phyloP scores from a whole-genome alignment of 2,888 invertebrate genomes.

The Cantharis flavilabris region DNA sequence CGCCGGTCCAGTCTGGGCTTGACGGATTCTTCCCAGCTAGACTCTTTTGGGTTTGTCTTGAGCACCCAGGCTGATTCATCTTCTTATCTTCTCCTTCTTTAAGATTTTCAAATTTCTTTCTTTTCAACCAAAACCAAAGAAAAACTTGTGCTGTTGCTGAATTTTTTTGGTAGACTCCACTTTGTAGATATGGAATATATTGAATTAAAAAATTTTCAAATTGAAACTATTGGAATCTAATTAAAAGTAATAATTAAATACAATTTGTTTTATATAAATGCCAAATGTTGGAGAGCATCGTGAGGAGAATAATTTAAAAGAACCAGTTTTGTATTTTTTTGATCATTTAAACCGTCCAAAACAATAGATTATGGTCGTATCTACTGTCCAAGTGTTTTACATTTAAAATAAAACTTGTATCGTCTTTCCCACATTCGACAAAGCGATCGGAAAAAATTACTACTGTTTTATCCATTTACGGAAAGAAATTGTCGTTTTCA shows the following conservation, averaged over 20 bases:
- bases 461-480: slow-evolving; percentile 39
- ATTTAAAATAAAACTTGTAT: slow-evolving; percentile 28
- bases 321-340: slow-evolving; percentile 5
- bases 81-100: too few relatives aligned
- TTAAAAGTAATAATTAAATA: background rate
- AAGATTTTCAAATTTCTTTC: too few relatives aligned
- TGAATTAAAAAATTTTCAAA: too few relatives aligned
- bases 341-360: slow-evolving; percentile 9
- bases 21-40: too few relatives aligned
- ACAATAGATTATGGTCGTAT: slow-evolving; percentile 10
- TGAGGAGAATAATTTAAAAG: slow-evolving; percentile 6
- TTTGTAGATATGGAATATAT: too few relatives aligned
- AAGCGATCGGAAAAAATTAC: slow-evolving; percentile 33
- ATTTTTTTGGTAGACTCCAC: too few relatives aligned
- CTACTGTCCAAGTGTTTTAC: slow-evolving; percentile 12
- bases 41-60: too few relatives aligned
- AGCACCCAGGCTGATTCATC: too few relatives aligned
- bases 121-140: too few relatives aligned
- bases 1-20: too few relatives aligned
- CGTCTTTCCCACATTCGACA: slow-evolving; percentile 39
- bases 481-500: slow-evolving; percentile 35
- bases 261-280: background rate
- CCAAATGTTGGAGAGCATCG: background rate
- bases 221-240: background rate
- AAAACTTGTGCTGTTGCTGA: too few relatives aligned